Conservation (phyloP, 2,888 invertebrate species). For the Papilio gigon region DNA sequence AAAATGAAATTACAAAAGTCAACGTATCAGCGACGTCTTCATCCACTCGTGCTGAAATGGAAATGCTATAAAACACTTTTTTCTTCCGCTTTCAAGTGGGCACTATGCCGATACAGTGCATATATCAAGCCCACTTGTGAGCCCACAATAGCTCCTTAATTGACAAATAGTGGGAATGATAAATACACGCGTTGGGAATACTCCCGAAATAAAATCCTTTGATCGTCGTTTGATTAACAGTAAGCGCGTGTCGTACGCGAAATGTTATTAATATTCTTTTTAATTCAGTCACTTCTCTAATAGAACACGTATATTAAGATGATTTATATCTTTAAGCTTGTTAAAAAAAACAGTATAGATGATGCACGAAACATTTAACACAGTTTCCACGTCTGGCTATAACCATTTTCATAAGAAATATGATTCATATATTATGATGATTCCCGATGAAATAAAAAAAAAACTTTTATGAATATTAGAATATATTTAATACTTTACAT, state of each 20-base stretch:
- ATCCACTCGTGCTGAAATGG: constrained; percentile 36
- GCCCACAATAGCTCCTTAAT: constrained; percentile 79
- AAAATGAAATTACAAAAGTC: background rate
- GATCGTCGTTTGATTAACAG: constrained; percentile 79
- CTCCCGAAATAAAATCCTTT: constrained; percentile 77
- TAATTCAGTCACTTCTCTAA: constrained; percentile 70
- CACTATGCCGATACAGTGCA: constrained; percentile 58
- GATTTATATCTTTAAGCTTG: constrained; percentile 59
- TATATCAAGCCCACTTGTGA: constrained; percentile 74
- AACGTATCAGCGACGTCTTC: constrained; percentile 4
- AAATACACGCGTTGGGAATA: constrained; percentile 75
- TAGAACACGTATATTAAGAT: constrained; percentile 62
- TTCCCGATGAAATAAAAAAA: constrained; percentile 18
- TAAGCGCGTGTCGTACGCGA: constrained; percentile 67
- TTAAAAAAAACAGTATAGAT: constrained; percentile 54
- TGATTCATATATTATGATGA: background rate
- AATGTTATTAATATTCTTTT: constrained; percentile 80
- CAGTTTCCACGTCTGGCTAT: constrained; percentile 50
- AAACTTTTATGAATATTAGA: background rate
- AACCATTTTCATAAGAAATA: constrained; percentile 31
- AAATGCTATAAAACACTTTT: constrained; percentile 34
- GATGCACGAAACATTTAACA: constrained; percentile 52
- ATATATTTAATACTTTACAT: constrained; percentile 3
- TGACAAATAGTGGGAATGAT: constrained; percentile 82
- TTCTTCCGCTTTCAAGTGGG: constrained; percentile 46